These are phyloP conservation scores for Eubucco bourcierii DNA, from an alignment of 2,113 vertebrate species.

Conservation along the genomic window DNA sequence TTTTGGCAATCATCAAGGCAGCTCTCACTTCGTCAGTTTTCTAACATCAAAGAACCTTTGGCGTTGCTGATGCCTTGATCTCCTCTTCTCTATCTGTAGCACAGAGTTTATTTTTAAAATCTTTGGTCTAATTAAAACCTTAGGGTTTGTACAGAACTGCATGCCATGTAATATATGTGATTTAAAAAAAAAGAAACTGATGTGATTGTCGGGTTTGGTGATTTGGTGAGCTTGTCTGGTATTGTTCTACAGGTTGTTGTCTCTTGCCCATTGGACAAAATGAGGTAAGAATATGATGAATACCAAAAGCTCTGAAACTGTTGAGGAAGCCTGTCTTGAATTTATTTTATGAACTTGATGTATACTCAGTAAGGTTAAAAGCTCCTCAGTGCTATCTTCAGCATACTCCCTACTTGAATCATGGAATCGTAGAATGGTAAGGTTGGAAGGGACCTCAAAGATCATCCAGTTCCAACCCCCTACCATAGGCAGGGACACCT, in stretches of 20 bases:
- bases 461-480: too few species aligned
- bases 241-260: not conserved
- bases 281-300: not conserved
- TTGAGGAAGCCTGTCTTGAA: not conserved
- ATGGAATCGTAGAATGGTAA: too few species aligned
- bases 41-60: conserved; percentile 40
- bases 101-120: not conserved
- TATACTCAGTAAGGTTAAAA: too few species aligned
- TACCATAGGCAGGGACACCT: too few species aligned
- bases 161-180: not conserved
- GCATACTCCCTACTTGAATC: not conserved
- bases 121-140: conserved; percentile 54
- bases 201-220: not conserved
- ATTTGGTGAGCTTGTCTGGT: not conserved
- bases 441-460: too few species aligned
- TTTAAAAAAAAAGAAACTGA: not conserved
- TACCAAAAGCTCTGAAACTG: not conserved
- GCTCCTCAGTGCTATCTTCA: too few species aligned
- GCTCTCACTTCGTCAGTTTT: conserved; percentile 48
- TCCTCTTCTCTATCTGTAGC: conserved; percentile 24
- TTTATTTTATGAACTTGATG: not conserved
- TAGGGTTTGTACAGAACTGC: not conserved
- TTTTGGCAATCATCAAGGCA: conserved; percentile 42
- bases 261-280: not conserved
- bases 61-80: conserved; percentile 51